A percentile compares a stretch with the other conserved stretches of the same genome.
Evolutionary conservation across 2,888 invertebrate species (phyloP).

Genomic region (Xiphydria camelus): DNA sequence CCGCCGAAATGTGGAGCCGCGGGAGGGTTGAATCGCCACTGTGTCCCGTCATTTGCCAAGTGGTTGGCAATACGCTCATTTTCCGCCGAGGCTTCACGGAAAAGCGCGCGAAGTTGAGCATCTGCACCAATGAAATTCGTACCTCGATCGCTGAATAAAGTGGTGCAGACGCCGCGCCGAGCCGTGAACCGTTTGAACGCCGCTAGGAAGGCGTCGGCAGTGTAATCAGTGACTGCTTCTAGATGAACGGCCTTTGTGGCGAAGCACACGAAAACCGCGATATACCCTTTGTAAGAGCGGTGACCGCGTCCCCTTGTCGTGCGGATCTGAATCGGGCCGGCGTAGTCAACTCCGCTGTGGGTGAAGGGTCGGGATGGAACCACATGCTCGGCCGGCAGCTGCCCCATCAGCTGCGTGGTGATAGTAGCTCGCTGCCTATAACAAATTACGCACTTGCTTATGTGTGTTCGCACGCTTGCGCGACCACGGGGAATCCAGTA

Average conservation of each 20-base stretch:
- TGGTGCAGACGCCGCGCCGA: constrained; percentile 22
- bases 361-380: too few relatives aligned
- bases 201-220: constrained; percentile 25
- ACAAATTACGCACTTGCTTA: constrained; percentile 12
- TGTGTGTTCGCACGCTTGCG: constrained; percentile 8
- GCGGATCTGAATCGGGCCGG: constrained; percentile 4
- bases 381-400: constrained; percentile 26
- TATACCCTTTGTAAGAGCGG: constrained; percentile 21
- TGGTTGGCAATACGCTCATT: too few relatives aligned
- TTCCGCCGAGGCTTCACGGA: too few relatives aligned
- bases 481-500: constrained; percentile 19
- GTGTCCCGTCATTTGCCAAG: too few relatives aligned
- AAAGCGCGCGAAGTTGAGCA: too few relatives aligned
- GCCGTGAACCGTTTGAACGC: constrained; percentile 25
- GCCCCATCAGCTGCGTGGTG: constrained; percentile 26
- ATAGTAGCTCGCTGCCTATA: too few relatives aligned
- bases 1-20: too few relatives aligned
- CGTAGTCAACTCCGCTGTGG: too few relatives aligned
- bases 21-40: too few relatives aligned
- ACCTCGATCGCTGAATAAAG: too few relatives aligned
- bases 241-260: constrained; percentile 29
- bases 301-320: constrained; percentile 9
- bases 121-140: too few relatives aligned
- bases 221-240: constrained; percentile 26
- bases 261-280: constrained; percentile 29